phyloP scores from a whole-genome alignment of 2,113 vertebrate genomes.

The Acrocephalus arundinaceus region DNA sequence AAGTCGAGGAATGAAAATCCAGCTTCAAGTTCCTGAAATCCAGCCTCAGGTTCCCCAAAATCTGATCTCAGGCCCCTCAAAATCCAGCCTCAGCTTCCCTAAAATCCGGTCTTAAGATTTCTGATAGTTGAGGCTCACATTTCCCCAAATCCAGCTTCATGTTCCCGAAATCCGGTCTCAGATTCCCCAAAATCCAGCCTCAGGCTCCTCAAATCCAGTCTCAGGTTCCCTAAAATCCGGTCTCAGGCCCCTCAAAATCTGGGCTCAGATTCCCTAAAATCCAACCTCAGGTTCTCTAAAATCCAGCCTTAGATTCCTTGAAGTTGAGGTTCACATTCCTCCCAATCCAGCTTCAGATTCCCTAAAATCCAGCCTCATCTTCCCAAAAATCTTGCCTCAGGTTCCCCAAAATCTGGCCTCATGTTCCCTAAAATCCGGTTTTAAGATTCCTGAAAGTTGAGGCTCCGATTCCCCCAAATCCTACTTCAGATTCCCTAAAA shows the following conservation, averaged over 20 bases:
- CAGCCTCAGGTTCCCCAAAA: accelerated
- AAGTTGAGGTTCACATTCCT: no score
- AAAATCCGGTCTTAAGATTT: not conserved
- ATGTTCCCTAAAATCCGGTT: no score
- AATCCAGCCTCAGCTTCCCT: no score
- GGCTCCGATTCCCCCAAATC: no score
- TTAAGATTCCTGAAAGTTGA: not conserved
- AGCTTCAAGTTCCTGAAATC: not conserved
- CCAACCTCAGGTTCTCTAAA: not conserved
- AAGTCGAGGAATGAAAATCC: not conserved
- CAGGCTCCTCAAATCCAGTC: no score
- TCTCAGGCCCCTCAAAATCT: no score
- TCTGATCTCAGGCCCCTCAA: no score
- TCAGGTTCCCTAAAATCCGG: not conserved
- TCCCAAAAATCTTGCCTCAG: accelerated
- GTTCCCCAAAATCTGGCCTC: accelerated
- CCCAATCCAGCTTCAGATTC: accelerated
- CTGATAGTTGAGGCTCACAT: not conserved
- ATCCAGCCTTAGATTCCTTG: accelerated
- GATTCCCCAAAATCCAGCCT: not conserved
- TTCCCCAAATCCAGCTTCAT: not conserved
- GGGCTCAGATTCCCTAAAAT: no score
- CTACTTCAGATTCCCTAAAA: not conserved
- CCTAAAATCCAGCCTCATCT: no score
- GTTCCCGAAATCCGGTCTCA: not conserved